Evolutionary conservation across 2,113 vertebrate genomes (phyloP).

Genomic region (Dromiciops gliroides): DNA sequence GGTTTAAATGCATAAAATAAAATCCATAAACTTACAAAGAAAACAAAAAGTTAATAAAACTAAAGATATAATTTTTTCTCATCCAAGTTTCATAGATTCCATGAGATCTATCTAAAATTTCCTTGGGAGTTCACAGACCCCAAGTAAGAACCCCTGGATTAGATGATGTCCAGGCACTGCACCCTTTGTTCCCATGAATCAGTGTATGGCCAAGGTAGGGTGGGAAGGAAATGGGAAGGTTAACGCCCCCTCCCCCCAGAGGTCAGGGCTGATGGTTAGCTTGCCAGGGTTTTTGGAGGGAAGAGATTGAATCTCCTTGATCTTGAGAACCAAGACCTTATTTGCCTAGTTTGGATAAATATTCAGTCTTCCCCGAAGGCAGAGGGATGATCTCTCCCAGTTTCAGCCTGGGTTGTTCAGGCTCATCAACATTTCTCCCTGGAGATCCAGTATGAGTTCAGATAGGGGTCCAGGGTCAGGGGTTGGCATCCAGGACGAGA

Average conservation of each 20-base stretch:
- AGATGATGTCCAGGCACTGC: background rate
- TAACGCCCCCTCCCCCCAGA: background rate
- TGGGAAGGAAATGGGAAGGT: background rate
- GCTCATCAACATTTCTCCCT: background rate
- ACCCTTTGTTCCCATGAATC: background rate
- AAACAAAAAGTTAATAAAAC: background rate
- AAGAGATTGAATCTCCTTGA: background rate
- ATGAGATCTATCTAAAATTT: background rate
- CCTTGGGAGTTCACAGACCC: background rate
- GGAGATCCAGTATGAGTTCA: background rate
- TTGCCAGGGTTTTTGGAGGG: background rate
- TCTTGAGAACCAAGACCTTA: background rate
- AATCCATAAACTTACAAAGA: background rate
- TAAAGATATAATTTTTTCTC: background rate
- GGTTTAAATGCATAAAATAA: background rate
- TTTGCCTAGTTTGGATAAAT: background rate
- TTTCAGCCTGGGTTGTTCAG: slow-evolving; percentile 4
- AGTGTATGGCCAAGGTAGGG: background rate
- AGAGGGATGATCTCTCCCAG: background rate
- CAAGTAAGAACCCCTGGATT: background rate
- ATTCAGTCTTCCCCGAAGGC: no score
- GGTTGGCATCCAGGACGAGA: background rate
- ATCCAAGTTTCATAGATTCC: background rate
- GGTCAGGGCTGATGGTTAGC: background rate
- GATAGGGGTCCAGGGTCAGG: slow-evolving; percentile 5